Percentiles rank a stretch among this genome's conserved stretches.
phyloP scores from a whole-genome alignment of 2,797 vertebrate species.

The Botia kubotai region DNA sequence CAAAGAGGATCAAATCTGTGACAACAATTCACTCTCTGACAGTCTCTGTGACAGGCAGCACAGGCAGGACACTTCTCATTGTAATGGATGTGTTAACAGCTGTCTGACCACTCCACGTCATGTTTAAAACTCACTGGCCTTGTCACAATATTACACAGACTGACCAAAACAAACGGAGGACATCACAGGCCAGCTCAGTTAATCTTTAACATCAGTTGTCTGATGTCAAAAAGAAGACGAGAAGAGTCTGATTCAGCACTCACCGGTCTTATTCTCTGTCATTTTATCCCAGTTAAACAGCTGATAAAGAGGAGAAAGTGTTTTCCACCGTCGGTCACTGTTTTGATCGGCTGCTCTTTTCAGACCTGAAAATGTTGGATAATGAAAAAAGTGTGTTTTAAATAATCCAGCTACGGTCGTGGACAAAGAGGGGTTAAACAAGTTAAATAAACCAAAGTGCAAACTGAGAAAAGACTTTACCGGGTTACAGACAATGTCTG shows the following conservation, averaged over 20 bases:
- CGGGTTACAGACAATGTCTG: slow-evolving; percentile 11
- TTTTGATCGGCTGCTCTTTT: slow-evolving; percentile 15
- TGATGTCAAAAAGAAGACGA: slow-evolving; percentile 65
- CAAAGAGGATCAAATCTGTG: too few relatives aligned
- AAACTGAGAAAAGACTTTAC: slow-evolving; percentile 37
- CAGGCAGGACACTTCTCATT: neutral
- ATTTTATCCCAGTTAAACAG: slow-evolving; percentile 66
- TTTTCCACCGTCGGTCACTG: too few relatives aligned
- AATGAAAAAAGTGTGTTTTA: neutral
- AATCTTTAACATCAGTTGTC: slow-evolving; percentile 80
- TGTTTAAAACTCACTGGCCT: slow-evolving; percentile 40
- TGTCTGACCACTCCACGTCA: neutral
- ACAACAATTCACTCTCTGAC: too few relatives aligned
- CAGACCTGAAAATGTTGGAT: slow-evolving; percentile 39
- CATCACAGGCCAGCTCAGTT: slow-evolving; percentile 67
- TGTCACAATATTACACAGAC: slow-evolving; percentile 45
- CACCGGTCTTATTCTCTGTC: slow-evolving; percentile 80
- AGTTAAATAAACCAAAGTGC: slow-evolving; percentile 72
- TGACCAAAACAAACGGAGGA: slow-evolving; percentile 54
- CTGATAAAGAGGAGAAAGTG: slow-evolving; percentile 11
- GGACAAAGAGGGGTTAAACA: slow-evolving; percentile 66
- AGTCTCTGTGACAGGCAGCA: too few relatives aligned
- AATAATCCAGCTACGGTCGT: slow-evolving; percentile 16
- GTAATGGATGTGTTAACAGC: neutral
- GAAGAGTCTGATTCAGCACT: slow-evolving; percentile 60